Evolutionary conservation across 2,113 vertebrate species (phyloP), one percentile per base, ranked within the genome.

Genomic region (Argyrosomus japonicus): DNA sequence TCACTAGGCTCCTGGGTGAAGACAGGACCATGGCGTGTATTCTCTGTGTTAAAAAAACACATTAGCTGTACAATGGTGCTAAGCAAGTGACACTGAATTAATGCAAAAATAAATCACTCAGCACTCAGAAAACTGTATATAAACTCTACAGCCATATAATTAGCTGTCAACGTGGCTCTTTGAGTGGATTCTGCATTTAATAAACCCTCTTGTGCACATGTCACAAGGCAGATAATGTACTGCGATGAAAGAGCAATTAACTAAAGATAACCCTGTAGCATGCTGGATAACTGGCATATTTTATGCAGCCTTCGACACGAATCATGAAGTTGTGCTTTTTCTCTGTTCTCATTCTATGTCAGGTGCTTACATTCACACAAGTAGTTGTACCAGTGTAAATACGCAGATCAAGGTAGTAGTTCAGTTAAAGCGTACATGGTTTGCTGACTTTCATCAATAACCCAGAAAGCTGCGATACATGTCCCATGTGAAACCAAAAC

Each of bases 1-100:
- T 97, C 97, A 68, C 95, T 82, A 5, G 97, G 97, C 90, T 97
- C 97, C 88, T 97, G 96, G 60, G 94, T 96, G 89, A 98, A 98
- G 91, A 96, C 77, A 56, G 96, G 97, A 45, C 94, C 95, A 3
- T 96, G 96, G 25, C 93, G 91, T n/a, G 85, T 92, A 58, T 93
- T 93, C 82, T 94, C 96, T 97, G 94, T 3, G 5, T 74, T 1
- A 4, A 13, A 29, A 60, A 75, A 43, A 65, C 54, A 77, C 45
- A 69, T 77, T 57, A 74, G 70, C 68, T 54, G 76, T 79, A 62
- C 65, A 57, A 17, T 71, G 36, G 40, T 45, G n/a, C 25, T 23
- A 45, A 82, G 74, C 19, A 7, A 61, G 73, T 87, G 82, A 86
- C 81, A 63, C 23, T 75, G 23, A 84, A 77, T 83, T 75, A 88